Evolutionary conservation across 2,797 vertebrate genomes (phyloP).

Genomic region (Chaetophractus vellerosus): DNA sequence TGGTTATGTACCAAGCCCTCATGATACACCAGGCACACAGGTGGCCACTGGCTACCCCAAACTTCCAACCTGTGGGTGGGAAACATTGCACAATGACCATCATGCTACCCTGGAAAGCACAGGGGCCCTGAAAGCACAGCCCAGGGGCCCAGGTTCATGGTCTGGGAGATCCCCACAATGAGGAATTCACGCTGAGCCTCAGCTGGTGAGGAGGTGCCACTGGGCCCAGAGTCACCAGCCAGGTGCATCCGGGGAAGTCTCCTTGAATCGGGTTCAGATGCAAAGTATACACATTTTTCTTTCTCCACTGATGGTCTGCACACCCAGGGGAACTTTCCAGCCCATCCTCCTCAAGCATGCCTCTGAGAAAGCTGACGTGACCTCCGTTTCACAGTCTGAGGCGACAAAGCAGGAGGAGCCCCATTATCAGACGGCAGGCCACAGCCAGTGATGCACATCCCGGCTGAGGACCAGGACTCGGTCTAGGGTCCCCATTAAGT

Average conservation of each 20-base stretch:
- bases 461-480: fast-evolving
- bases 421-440: fast-evolving
- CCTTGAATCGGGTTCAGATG: neutral
- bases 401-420: neutral
- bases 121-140: neutral
- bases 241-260: neutral
- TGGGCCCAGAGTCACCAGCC: neutral
- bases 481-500: neutral
- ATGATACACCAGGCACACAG: neutral
- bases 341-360: neutral
- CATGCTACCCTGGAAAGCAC: neutral
- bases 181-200: neutral
- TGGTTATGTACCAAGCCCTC: neutral
- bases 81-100: neutral
- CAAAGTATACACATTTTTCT: fast-evolving
- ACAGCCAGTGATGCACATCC: neutral
- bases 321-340: neutral
- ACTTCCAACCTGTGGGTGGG: no score
- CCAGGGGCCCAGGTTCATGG: neutral
- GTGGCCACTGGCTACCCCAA: neutral
- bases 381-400: neutral
- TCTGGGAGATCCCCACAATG: fast-evolving
- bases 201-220: fast-evolving
- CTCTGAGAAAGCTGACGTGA: neutral
- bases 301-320: neutral